Evolutionary conservation across 2,797 vertebrate genomes (phyloP).

Genomic region (Fistularia commersonii): DNA sequence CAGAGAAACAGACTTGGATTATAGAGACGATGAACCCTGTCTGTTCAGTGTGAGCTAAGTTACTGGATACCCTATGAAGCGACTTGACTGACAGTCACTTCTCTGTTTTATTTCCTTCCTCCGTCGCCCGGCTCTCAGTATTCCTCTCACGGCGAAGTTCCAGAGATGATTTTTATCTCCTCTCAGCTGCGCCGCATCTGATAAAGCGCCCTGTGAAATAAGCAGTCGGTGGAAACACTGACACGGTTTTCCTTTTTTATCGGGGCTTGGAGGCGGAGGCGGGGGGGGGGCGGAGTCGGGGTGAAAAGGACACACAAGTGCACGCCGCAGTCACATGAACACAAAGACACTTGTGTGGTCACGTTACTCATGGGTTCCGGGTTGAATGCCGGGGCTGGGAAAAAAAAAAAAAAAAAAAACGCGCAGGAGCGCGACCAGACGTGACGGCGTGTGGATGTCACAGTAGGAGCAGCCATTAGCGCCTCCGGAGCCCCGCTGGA

Average conservation of each 20-base stretch:
- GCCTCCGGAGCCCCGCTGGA: too few relatives aligned
- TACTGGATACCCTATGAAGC: conserved; percentile 56
- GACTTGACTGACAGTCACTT: conserved; percentile 46
- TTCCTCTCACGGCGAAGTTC: conserved; percentile 32
- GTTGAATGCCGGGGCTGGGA: too few relatives aligned
- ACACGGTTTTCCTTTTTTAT: conserved; percentile 39
- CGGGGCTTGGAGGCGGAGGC: too few relatives aligned
- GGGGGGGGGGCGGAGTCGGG: too few relatives aligned
- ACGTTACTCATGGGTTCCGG: too few relatives aligned
- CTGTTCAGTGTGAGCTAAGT: conserved; percentile 49
- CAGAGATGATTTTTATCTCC: conserved; percentile 41
- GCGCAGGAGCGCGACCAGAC: too few relatives aligned
- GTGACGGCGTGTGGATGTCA: too few relatives aligned
- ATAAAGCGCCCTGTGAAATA: conserved; percentile 56
- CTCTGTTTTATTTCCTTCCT: conserved; percentile 37
- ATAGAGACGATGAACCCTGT: conserved; percentile 29
- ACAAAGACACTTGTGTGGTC: too few relatives aligned
- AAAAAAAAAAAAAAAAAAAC: too few relatives aligned
- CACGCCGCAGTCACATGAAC: too few relatives aligned
- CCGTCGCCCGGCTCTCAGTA: conserved; percentile 39
- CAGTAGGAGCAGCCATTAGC: too few relatives aligned
- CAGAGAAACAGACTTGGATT: not conserved
- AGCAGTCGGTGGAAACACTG: conserved; percentile 47
- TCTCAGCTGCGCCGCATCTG: conserved; percentile 33
- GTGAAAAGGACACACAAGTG: too few relatives aligned